Percentiles rank a stretch among this genome's conserved stretches.
phyloP scores from a whole-genome alignment of 2,888 invertebrate genomes.

The Tetanocera ferruginea region DNA sequence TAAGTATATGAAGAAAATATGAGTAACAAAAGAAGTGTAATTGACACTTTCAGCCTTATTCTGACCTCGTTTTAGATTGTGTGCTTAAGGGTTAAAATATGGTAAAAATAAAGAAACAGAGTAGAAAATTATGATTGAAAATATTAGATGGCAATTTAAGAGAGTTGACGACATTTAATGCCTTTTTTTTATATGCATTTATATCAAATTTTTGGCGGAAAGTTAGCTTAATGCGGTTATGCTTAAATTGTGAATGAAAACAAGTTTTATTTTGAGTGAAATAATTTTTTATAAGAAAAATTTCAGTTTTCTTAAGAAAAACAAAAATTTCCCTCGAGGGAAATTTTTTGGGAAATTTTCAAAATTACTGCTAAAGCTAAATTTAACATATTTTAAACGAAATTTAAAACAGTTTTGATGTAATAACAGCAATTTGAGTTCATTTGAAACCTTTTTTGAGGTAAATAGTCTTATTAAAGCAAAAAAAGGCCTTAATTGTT shows the following conservation, averaged over 20 bases:
- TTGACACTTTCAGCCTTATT: conserved; percentile 22
- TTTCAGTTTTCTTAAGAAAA: not conserved
- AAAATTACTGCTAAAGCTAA: too few species aligned
- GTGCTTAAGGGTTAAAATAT: not conserved
- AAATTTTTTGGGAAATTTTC: conserved; percentile 13
- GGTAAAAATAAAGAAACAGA: not conserved
- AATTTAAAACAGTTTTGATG: too few species aligned
- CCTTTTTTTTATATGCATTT: not conserved
- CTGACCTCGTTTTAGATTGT: conserved; percentile 19
- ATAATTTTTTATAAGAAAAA: not conserved
- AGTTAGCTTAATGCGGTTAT: too few species aligned
- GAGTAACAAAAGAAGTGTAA: not conserved
- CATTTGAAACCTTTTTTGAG: too few species aligned
- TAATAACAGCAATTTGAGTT: too few species aligned
- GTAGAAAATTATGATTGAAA: not conserved
- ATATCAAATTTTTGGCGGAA: not conserved
- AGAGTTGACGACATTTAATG: too few species aligned
- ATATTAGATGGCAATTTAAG: too few species aligned
- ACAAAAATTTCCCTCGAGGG: conserved; percentile 1
- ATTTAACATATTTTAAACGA: too few species aligned
- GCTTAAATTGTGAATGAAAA: too few species aligned
- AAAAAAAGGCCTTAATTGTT: too few species aligned
- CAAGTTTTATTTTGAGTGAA: not conserved
- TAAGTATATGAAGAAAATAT: not conserved
- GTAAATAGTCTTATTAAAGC: too few species aligned